Evolutionary conservation across 23 tunicate genomes (phyloP).

Genomic region (Ascidia mentula): DNA sequence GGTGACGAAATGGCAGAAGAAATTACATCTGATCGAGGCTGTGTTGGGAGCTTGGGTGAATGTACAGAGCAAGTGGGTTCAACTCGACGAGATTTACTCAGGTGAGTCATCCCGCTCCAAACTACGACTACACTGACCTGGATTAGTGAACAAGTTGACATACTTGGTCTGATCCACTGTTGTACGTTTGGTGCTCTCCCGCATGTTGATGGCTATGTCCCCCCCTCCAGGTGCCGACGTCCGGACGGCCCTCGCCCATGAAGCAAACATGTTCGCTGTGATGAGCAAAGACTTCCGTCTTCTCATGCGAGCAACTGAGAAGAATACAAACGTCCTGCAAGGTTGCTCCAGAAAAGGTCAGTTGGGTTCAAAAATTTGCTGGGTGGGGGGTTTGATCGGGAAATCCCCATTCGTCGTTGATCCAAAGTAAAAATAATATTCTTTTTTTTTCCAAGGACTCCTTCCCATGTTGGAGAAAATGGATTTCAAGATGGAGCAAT

Average conservation of each 20-base stretch:
- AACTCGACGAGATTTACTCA: slow-evolving; percentile 90
- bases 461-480: slow-evolving; percentile 91
- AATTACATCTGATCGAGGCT: slow-evolving; percentile 78
- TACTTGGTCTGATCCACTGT: too few relatives aligned
- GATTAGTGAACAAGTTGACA: too few relatives aligned
- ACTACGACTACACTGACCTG: too few relatives aligned
- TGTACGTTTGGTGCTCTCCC: too few relatives aligned
- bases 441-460: slow-evolving; percentile 54
- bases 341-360: slow-evolving; percentile 93
- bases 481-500: slow-evolving; percentile 85
- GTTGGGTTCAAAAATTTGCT: not conserved
- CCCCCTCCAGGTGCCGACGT: slow-evolving; percentile 74
- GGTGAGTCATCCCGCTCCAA: too few relatives aligned
- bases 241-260: slow-evolving; percentile 84
- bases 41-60: slow-evolving; percentile 87
- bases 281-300: slow-evolving; percentile 90
- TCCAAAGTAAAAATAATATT: too few relatives aligned
- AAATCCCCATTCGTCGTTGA: not conserved
- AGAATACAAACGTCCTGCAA: slow-evolving; percentile 89
- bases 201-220: too few relatives aligned
- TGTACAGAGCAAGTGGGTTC: slow-evolving; percentile 89
- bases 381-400: not conserved
- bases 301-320: slow-evolving; percentile 90
- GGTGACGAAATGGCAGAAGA: slow-evolving; percentile 95
- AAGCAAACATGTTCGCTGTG: slow-evolving; percentile 96